Base-by-base conservation (phyloP, 2,113 vertebrate species). In the Microcebus jonahi region DNA sequence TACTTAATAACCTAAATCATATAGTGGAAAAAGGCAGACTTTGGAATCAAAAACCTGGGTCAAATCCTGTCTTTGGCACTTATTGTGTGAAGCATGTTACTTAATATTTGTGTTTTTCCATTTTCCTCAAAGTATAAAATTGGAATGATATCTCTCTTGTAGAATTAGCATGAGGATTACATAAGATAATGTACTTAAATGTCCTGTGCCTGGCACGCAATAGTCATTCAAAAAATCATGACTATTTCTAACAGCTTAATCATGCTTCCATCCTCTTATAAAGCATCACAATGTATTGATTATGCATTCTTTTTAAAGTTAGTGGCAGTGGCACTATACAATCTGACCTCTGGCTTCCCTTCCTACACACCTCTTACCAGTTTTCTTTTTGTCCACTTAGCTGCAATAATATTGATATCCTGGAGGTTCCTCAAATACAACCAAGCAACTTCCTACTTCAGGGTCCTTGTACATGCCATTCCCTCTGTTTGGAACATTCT, bases 121-220 rank as follows among this genome's bases (percentile, higher is more conserved):
- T 86, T 90, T 93, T 80, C 18, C 34, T 92, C 50, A 65, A 82
- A 57, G 45, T 95, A 17, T 71, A 87, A 92, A 94, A 50, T 29
- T 67, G 61, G 34, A 39, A 50, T 53, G 84, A 57, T 67, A 85
- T 2, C 21, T 65, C 63, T 11, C 3, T 11, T 36, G 48, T 53
- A 65, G 39, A 92, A 68, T 34, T 76, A 63, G 34, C 25, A 7
- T 80, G 34, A 84, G n/a, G 71, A 48, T 71, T 90, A 92, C 85
- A 55, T 73, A 65, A 82, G 48, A 92, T 63, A 61, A 81, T 13
- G 34, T 2, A 75, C 13, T 87, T 65, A 63, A 86, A 36, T 65
- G n/a, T 77, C 39, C 14, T 34, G 5, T 76, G 11, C 9, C 21
- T 87, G 34, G 25, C 5, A 95, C 3, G 7, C 48, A 93, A 50